These are phyloP conservation scores for Notothenia coriiceps DNA, from an alignment of 2,113 vertebrate genomes.

Conservation along the genomic window DNA sequence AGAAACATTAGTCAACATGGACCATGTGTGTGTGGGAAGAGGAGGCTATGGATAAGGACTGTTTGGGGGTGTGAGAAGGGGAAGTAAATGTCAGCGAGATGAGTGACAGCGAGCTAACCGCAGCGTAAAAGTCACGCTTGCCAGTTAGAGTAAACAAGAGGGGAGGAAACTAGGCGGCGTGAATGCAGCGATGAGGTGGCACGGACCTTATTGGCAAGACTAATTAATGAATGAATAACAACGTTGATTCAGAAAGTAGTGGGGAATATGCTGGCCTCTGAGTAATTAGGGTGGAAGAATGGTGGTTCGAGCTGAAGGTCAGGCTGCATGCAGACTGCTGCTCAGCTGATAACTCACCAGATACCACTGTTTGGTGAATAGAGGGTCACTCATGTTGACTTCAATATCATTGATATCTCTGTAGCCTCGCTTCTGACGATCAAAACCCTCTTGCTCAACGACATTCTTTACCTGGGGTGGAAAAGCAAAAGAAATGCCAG, in stretches of 20 bases:
- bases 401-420: slow-evolving; percentile 93
- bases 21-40: slow-evolving; percentile 3
- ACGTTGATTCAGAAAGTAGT: slow-evolving; percentile 48
- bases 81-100: slow-evolving; percentile 76
- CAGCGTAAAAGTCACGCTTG: slow-evolving; percentile 53
- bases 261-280: slow-evolving; percentile 58
- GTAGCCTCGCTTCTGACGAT: slow-evolving; percentile 94
- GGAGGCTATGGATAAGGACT: slow-evolving; percentile 11
- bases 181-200: slow-evolving; percentile 27
- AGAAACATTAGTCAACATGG: slow-evolving; percentile 60
- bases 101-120: slow-evolving; percentile 33
- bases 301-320: slow-evolving; percentile 67
- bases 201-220: slow-evolving; percentile 36
- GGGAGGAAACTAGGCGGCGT: slow-evolving; percentile 40
- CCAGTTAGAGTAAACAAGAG: slow-evolving; percentile 55
- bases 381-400: slow-evolving; percentile 95
- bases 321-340: slow-evolving; percentile 48
- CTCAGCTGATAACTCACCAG: slow-evolving; percentile 88
- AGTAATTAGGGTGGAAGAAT: slow-evolving; percentile 64
- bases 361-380: slow-evolving; percentile 99
- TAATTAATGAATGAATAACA: slow-evolving; percentile 70
- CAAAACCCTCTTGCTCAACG: slow-evolving; percentile 92
- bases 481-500: slow-evolving; percentile 24
- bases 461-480: slow-evolving; percentile 90
- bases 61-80: slow-evolving; percentile 16